Conservation (phyloP, 2,113 vertebrate genomes). For the Scomber japonicus region DNA sequence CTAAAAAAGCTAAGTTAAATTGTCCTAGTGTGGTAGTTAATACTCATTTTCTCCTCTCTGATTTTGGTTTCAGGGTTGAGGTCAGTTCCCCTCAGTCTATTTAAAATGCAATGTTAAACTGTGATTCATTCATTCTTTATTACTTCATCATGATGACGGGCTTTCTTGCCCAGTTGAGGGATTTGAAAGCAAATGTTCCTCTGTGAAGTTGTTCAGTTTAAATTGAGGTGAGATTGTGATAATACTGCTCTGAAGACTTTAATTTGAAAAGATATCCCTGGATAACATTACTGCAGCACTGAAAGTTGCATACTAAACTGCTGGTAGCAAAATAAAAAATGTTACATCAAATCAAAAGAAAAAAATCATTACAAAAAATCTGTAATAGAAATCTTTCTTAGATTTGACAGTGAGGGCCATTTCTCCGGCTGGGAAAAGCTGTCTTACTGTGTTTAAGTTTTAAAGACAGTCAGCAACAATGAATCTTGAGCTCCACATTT, state of each 20-base stretch:
- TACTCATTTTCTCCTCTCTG: slow-evolving; percentile 1
- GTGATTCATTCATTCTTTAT: slow-evolving; percentile 29
- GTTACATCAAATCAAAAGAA: neutral
- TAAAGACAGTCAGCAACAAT: slow-evolving; percentile 31
- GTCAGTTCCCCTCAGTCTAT: slow-evolving; percentile 27
- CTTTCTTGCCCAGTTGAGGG: neutral
- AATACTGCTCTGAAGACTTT: neutral
- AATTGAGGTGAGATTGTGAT: neutral
- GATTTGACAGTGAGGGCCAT: neutral
- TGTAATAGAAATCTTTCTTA: neutral
- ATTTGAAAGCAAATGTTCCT: neutral
- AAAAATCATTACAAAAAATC: neutral
- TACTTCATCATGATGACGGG: slow-evolving; percentile 7
- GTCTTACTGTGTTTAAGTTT: slow-evolving; percentile 45
- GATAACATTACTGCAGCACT: neutral
- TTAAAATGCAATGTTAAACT: slow-evolving; percentile 41
- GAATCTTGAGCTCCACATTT: slow-evolving; percentile 34
- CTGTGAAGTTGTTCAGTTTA: neutral
- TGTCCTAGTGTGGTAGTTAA: neutral
- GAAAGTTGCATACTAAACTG: neutral
- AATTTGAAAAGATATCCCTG: no score
- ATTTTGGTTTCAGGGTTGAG: slow-evolving; percentile 19
- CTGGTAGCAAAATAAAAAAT: neutral
- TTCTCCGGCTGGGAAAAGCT: slow-evolving; percentile 17
- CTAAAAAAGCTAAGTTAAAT: neutral